phyloP scores from a whole-genome alignment of 1,140 invertebrate species.

The Ceratosolen solmsi region DNA sequence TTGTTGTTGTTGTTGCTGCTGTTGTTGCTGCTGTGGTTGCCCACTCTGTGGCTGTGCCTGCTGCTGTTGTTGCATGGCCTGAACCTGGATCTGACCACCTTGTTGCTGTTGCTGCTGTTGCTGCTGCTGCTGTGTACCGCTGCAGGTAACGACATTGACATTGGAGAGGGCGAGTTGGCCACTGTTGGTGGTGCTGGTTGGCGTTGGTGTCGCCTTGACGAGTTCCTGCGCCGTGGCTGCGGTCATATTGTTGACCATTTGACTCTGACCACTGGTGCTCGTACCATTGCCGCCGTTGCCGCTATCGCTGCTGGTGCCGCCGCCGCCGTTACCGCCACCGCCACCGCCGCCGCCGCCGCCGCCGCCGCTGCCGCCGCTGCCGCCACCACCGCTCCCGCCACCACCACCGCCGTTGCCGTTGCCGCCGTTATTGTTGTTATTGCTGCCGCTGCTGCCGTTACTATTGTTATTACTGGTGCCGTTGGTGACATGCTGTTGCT shows the following conservation, averaged over 20 bases:
- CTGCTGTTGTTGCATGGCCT: not conserved
- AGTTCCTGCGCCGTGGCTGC: constrained; percentile 31
- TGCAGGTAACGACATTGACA: constrained; percentile 75
- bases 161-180: constrained; percentile 72
- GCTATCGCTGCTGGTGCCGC: not conserved
- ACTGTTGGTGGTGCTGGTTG: constrained; percentile 61
- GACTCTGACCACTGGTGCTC: constrained; percentile 11
- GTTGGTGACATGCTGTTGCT: constrained; percentile 14
- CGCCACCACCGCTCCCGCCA: not conserved
- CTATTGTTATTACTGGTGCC: not conserved
- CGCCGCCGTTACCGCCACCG: not conserved
- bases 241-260: constrained; percentile 44
- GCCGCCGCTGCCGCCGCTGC: not conserved
- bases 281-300: not conserved
- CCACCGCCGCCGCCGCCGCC: not conserved
- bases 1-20: not conserved
- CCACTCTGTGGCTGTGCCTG: constrained; percentile 74
- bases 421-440: not conserved
- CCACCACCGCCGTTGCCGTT: not conserved
- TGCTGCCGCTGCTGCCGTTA: not conserved
- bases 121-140: not conserved
- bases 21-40: constrained; percentile 7
- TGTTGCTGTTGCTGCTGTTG: constrained; percentile 72
- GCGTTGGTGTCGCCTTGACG: constrained; percentile 63
- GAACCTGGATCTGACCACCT: not conserved